These are phyloP conservation scores for Drosophila leontia DNA, from an alignment of 1,140 invertebrate species.

Conservation along the genomic window DNA sequence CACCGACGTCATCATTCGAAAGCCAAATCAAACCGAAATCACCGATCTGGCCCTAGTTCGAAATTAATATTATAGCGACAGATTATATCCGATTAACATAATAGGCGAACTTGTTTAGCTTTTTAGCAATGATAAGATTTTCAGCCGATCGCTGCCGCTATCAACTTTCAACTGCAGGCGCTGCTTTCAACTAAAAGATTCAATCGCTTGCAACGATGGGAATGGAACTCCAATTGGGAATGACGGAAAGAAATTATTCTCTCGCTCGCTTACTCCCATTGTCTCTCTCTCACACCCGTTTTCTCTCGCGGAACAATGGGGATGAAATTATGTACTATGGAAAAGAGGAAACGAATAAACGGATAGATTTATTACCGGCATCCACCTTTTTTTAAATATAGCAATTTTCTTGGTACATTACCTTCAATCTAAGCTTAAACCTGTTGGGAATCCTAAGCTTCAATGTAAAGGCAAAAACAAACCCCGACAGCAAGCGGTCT, in stretches of 20 bases:
- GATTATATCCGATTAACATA: constrained; percentile 8
- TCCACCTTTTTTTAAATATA: too few species aligned
- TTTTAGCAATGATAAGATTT: not conserved
- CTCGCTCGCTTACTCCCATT: constrained; percentile 5
- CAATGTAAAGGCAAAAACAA: too few species aligned
- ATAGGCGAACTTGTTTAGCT: not conserved
- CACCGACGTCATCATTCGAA: constrained; percentile 13
- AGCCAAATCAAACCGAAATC: not conserved
- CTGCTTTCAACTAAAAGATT: not conserved
- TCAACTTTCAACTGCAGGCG: not conserved
- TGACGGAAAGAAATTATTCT: constrained; percentile 15
- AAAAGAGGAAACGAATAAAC: too few species aligned
- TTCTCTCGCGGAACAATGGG: constrained; percentile 1
- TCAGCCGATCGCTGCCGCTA: not conserved
- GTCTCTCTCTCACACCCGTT: not conserved
- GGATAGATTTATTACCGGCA: too few species aligned
- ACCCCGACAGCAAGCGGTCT: too few species aligned
- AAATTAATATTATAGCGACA: constrained; percentile 2
- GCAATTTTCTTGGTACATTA: too few species aligned
- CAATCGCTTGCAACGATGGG: constrained; percentile 1
- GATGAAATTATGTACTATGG: not conserved
- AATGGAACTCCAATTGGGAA: constrained; percentile 18
- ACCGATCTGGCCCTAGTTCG: not conserved
- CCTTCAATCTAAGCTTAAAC: too few species aligned
- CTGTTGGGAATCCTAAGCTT: too few species aligned